Conservation (phyloP, 35 echinoderm and acorn worm species). For the Apostichopus californicus region DNA sequence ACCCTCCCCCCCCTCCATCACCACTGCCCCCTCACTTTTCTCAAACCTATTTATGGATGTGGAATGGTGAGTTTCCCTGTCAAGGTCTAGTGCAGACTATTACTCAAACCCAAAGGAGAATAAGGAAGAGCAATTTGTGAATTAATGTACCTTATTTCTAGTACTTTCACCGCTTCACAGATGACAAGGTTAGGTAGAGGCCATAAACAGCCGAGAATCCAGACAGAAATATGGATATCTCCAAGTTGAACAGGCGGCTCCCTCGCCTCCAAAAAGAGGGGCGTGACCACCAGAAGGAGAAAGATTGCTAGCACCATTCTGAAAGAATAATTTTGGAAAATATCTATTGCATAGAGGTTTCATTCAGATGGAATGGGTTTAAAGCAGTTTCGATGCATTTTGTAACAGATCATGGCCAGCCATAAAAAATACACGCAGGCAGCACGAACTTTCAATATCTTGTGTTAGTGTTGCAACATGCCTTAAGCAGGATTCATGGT, state of each 20-base stretch:
- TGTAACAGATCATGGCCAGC: no score
- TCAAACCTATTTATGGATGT: no score
- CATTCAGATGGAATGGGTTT: no score
- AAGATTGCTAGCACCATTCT: slow-evolving; percentile 55
- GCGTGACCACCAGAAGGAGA: slow-evolving; percentile 3
- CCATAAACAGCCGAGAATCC: slow-evolving; percentile 85
- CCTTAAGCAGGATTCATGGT: no score
- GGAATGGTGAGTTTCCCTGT: no score
- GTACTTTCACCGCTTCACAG: slow-evolving; percentile 84
- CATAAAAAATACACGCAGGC: no score
- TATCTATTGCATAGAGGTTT: no score
- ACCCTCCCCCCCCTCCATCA: no score
- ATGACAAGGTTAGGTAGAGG: slow-evolving; percentile 65
- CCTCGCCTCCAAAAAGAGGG: slow-evolving; percentile 1
- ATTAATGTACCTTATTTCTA: slow-evolving; percentile 82
- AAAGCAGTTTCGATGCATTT: no score
- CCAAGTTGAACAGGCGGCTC: slow-evolving; percentile 38
- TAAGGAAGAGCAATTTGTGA: background rate
- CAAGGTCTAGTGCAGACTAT: no score
- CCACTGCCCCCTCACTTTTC: background rate
- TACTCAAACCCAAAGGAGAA: background rate
- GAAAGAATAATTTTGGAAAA: background rate
- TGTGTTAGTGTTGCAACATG: no score
- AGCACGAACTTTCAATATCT: no score
- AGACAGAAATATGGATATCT: slow-evolving; percentile 73